A percentile compares a stretch with the other conserved stretches of the same genome.
Evolutionary conservation across 2,888 invertebrate species (phyloP).

Genomic region (Fissipunctia ypsillon): DNA sequence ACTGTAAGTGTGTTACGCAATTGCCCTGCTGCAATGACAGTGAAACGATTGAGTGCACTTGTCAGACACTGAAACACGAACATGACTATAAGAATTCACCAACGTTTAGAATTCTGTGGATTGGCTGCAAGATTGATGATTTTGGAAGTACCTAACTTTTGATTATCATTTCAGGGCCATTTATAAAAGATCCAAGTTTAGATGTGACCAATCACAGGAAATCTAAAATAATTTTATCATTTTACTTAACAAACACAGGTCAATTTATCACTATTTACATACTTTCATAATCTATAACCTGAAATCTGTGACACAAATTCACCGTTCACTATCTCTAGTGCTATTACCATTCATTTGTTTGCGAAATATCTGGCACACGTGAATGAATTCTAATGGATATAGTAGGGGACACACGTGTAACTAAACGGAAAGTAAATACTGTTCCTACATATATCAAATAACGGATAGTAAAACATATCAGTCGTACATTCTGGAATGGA

Average conservation of each 20-base stretch:
- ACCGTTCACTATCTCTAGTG: background rate
- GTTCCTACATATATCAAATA: background rate
- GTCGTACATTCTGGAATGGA: background rate
- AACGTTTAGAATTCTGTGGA: background rate
- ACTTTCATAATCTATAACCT: constrained; percentile 9
- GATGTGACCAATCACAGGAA: background rate
- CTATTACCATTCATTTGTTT: constrained; percentile 24
- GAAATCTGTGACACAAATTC: constrained; percentile 41
- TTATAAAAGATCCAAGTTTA: background rate
- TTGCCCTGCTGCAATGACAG: background rate
- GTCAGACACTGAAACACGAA: background rate
- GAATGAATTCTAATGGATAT: background rate
- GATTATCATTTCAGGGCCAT: background rate
- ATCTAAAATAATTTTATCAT: background rate
- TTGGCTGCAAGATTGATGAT: background rate
- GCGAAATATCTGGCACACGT: constrained; percentile 24
- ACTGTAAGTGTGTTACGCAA: too few relatives aligned
- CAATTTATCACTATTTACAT: constrained; percentile 23
- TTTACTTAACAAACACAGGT: background rate
- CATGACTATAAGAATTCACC: background rate
- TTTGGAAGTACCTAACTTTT: background rate
- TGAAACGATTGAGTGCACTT: background rate
- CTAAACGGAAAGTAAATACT: background rate
- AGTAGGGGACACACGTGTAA: constrained; percentile 11
- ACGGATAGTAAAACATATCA: background rate